These are phyloP conservation scores for Uromys caudimaculatus DNA, from an alignment of 2,797 vertebrate genomes.

Conservation along the genomic window DNA sequence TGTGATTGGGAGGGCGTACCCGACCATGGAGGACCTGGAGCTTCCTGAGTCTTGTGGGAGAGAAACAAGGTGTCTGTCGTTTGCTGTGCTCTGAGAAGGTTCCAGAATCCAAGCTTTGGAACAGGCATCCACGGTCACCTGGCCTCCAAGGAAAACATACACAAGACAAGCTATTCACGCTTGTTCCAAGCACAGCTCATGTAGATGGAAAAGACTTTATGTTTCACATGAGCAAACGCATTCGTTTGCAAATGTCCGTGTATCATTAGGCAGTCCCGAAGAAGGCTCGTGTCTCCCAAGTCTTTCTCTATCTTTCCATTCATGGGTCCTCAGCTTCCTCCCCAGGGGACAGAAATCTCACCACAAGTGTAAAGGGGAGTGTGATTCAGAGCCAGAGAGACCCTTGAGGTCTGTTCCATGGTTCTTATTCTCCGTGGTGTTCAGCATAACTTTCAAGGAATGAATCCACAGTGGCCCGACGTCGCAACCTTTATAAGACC, in stretches of 20 bases:
- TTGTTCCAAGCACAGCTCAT: not conserved
- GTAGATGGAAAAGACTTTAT: not conserved
- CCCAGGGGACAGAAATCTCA: not conserved
- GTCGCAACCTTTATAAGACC: not conserved
- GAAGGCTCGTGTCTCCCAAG: not conserved
- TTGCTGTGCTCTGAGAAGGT: not conserved
- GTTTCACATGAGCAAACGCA: not conserved
- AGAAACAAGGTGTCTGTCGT: not conserved
- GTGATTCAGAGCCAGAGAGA: not conserved
- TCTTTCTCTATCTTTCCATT: not conserved
- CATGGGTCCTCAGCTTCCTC: not conserved
- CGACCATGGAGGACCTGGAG: not conserved
- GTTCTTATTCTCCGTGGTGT: not conserved
- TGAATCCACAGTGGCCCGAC: not conserved
- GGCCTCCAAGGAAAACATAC: not conserved
- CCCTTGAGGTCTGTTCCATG: not conserved
- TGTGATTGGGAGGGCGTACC: too few species aligned
- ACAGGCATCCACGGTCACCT: not conserved
- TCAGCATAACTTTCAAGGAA: not conserved
- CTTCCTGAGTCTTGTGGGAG: not conserved
- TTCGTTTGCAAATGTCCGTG: not conserved
- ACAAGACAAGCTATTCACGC: not conserved
- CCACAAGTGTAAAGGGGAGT: not conserved
- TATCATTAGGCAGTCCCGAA: not conserved
- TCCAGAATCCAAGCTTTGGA: not conserved